Evolutionary conservation across 1,140 invertebrate species (phyloP).

Genomic region (Plutomurus gul): DNA sequence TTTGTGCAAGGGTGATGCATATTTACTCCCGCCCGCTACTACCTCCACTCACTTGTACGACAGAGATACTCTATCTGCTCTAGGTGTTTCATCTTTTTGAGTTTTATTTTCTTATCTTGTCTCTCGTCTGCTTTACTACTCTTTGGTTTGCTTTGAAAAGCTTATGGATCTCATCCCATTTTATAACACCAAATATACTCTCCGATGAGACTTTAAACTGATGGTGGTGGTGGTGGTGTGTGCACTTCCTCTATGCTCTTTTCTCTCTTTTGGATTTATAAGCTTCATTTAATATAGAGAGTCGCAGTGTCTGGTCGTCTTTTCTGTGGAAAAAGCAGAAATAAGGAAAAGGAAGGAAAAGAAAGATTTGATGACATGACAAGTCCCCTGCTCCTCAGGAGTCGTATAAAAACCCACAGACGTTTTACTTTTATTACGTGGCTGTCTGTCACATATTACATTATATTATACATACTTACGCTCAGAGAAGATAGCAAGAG

Average conservation of each 20-base stretch:
- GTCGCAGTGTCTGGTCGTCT: not conserved
- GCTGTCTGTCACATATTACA: conserved; percentile 28
- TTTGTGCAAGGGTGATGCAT: not conserved
- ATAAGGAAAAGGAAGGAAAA: not conserved
- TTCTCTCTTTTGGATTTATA: not conserved
- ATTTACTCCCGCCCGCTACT: not conserved
- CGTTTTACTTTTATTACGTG: conserved; percentile 32
- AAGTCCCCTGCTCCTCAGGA: conserved; percentile 31
- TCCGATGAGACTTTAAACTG: too few species aligned
- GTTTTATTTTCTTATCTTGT: conserved; percentile 26
- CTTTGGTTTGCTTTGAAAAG: not conserved
- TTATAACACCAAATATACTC: conserved; percentile 14
- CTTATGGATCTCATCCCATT: conserved; percentile 17
- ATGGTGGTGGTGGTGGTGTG: not conserved
- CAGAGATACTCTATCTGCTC: not conserved
- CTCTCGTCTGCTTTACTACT: not conserved
- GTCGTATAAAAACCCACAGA: conserved; percentile 30
- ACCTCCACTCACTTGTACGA: not conserved
- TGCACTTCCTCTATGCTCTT: not conserved
- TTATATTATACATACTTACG: conserved; percentile 12
- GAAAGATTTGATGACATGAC: conserved; percentile 33
- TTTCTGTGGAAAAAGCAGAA: not conserved
- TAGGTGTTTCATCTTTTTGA: not conserved
- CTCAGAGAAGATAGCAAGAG: too few species aligned
- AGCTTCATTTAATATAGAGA: not conserved